phyloP scores from a whole-genome alignment of 2,888 invertebrate species.

The Dromius quadrimaculatus region DNA sequence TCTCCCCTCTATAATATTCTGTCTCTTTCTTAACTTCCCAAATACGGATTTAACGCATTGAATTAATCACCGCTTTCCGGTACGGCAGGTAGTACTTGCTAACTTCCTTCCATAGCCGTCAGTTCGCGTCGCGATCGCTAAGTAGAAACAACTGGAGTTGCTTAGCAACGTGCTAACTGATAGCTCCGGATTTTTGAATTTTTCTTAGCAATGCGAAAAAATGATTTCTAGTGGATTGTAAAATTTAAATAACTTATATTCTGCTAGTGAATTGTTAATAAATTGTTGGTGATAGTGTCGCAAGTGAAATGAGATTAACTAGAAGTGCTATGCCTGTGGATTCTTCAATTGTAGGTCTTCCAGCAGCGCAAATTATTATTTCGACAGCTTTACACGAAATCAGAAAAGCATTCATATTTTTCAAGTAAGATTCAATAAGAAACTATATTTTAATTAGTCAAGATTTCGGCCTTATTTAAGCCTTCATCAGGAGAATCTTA shows the following conservation, averaged over 20 bases:
- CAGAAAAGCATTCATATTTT: slow-evolving; percentile 67
- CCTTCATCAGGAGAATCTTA: no score
- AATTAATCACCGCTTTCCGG: slow-evolving; percentile 46
- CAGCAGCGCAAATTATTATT: slow-evolving; percentile 68
- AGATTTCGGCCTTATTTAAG: no score
- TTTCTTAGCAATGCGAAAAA: not conserved
- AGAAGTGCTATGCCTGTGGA: slow-evolving; percentile 59
- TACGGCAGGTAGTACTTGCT: slow-evolving; percentile 21
- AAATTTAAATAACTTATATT: no score
- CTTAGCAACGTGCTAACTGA: slow-evolving; percentile 35
- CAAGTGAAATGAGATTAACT: slow-evolving; percentile 56
- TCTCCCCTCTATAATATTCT: slow-evolving; percentile 2
- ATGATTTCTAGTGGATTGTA: no score
- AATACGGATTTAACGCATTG: slow-evolving; percentile 44
- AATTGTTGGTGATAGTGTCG: slow-evolving; percentile 33
- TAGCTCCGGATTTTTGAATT: slow-evolving; percentile 37
- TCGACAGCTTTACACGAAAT: slow-evolving; percentile 68
- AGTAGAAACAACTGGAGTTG: slow-evolving; percentile 38
- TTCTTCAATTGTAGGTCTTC: slow-evolving; percentile 65
- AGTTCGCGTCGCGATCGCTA: not conserved
- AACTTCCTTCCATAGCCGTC: not conserved
- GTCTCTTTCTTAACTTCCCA: slow-evolving; percentile 13
- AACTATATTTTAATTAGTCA: not conserved
- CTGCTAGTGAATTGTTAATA: not conserved
- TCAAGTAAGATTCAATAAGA: slow-evolving; percentile 67